These are phyloP conservation scores for Aethes cnicana DNA, from an alignment of 2,888 invertebrate genomes.

Conservation along the genomic window DNA sequence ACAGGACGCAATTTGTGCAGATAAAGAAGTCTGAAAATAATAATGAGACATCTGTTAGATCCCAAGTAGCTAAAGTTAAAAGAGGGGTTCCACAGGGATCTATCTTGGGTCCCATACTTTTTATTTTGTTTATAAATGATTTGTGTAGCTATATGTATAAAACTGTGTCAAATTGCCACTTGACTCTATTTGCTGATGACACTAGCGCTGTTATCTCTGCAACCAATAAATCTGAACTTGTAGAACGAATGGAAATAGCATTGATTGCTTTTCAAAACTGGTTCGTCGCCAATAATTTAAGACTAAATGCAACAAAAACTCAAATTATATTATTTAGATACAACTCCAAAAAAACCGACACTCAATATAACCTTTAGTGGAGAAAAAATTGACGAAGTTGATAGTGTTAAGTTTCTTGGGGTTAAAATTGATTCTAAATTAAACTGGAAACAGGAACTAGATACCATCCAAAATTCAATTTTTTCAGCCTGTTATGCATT, in stretches of 20 bases:
- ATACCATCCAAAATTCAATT: too few species aligned
- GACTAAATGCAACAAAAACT: background rate
- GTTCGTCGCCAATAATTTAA: background rate
- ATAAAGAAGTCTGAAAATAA: background rate
- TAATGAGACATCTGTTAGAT: background rate
- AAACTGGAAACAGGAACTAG: too few species aligned
- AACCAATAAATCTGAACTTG: background rate
- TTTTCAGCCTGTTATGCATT: too few species aligned
- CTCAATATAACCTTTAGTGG: too few species aligned
- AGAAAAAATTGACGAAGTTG: too few species aligned
- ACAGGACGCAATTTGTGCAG: background rate
- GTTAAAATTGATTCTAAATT: too few species aligned
- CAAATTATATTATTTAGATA: background rate
- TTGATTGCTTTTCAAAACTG: background rate
- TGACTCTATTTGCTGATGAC: background rate
- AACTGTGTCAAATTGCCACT: background rate
- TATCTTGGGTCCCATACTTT: background rate
- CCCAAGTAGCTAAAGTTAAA: background rate
- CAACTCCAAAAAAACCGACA: too few species aligned
- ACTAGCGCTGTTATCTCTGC: background rate
- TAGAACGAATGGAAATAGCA: background rate
- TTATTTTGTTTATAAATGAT: background rate
- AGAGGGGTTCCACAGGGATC: background rate
- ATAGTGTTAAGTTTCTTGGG: too few species aligned
- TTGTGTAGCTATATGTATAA: background rate